These are phyloP conservation scores for Thymallus thymallus DNA, from an alignment of 2,113 vertebrate species.

Conservation along the genomic window DNA sequence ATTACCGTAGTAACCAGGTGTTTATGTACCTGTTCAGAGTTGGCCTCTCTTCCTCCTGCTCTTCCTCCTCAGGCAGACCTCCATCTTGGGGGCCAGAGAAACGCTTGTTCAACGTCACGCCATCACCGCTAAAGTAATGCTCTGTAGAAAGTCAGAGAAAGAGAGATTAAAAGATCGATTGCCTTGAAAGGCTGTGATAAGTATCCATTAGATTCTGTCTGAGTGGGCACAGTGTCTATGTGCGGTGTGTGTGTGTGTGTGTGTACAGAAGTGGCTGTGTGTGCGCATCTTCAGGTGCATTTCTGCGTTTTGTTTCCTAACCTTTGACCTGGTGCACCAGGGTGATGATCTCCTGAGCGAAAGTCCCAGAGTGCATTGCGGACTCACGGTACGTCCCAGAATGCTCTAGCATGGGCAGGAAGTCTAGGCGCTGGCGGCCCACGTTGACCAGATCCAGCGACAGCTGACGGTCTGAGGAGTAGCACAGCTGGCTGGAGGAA, in stretches of 20 bases:
- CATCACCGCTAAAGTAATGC: conserved; percentile 78
- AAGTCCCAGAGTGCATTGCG: conserved; percentile 78
- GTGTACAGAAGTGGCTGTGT: no score
- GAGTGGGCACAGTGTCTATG: not conserved
- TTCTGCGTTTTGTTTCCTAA: conserved; percentile 46
- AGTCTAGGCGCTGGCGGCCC: conserved; percentile 82
- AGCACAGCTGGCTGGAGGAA: conserved; percentile 59
- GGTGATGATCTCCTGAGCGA: conserved; percentile 93
- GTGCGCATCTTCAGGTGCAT: no score
- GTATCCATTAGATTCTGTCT: not conserved
- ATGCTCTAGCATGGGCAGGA: conserved; percentile 86
- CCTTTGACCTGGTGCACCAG: conserved; percentile 95
- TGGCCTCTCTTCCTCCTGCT: conserved; percentile 56
- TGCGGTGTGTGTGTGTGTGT: not conserved
- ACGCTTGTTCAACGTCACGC: conserved; percentile 82
- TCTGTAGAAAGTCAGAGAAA: conserved; percentile 62
- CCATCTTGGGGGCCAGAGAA: conserved; percentile 79
- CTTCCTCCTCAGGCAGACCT: conserved; percentile 48
- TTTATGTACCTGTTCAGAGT: conserved; percentile 53
- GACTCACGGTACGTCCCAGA: conserved; percentile 77
- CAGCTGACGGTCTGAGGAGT: conserved; percentile 85
- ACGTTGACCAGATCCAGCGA: conserved; percentile 89
- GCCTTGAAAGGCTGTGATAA: not conserved
- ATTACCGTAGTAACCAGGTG: not conserved
- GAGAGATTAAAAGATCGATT: not conserved